Evolutionary conservation across 1,140 invertebrate genomes (phyloP), one percentile per base, ranked within the genome.

Genomic region (Aphaenogaster rudis): DNA sequence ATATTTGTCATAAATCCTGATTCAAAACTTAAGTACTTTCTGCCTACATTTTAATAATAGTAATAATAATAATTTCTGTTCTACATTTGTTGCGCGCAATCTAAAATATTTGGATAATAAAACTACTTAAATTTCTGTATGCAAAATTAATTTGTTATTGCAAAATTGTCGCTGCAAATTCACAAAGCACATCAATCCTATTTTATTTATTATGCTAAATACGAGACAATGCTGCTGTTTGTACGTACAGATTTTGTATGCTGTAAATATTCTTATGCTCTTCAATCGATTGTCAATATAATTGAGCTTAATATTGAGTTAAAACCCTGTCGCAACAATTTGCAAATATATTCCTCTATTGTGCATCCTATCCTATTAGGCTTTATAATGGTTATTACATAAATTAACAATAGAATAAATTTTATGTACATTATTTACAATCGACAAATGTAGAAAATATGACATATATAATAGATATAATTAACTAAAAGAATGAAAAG

Each of bases 31-130:
- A 67, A 52, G 42, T 21, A 42, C 8, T 48, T 50, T 52, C 5
- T 11, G 42, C 21, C 1, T 36, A 63, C n/a, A 79, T 39, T 28
- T 28, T 28, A 28, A 28, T 28, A 28, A 28, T 28, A 28, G 0
- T 28, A 28, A 28, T 28, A 28, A 28, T 28, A 28, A 28, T 28
- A 28, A 28, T 28, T 54, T 42, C 33, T 42, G 2, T 57, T 42
- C 15, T 15, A n/a, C 4, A 52, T 57, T n/a, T 9, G 59, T 59
- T 13, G 5, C 36, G 9, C 9, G 9, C 3, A 33, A 69, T 42
- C 8, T 2, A 45, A 39, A 42, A 71, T 33, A 21, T 72, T 45
- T 28, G 8, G 5, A 82, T 45, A 82, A 81, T 81, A 81, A 71
- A 81, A 59, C 1, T 33, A 54, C 5, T 50, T 11, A 57, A 66